A percentile compares a stretch with the other conserved stretches of the same genome.
Conservation (phyloP, 2,113 vertebrate genomes). For the Stictonetta naevosa region DNA sequence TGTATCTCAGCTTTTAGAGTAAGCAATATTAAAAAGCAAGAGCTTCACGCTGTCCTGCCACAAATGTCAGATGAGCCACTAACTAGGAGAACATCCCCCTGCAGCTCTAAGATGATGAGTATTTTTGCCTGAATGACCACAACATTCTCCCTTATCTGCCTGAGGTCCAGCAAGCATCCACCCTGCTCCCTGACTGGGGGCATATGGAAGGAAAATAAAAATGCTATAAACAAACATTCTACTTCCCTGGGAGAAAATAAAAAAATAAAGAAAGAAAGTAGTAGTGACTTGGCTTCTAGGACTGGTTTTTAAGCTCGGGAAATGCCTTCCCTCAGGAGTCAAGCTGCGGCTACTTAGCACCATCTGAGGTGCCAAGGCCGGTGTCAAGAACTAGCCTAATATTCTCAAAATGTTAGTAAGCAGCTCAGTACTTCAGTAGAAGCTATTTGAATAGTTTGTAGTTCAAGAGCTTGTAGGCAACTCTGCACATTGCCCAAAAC, state of each 20-base stretch:
- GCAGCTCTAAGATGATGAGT: neutral
- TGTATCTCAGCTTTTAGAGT: neutral
- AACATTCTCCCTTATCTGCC: neutral
- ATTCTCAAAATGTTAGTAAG: neutral
- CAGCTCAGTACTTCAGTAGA: neutral
- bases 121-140: neutral
- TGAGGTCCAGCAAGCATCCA: neutral
- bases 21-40: neutral
- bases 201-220: neutral
- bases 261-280: neutral
- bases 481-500: conserved; percentile 38
- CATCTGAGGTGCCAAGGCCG: neutral
- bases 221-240: neutral
- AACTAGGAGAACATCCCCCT: neutral
- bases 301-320: neutral
- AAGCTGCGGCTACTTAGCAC: neutral
- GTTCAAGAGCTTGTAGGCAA: conserved; percentile 10
- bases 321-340: neutral
- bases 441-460: neutral
- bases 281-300: neutral
- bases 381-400: neutral
- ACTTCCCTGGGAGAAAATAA: neutral
- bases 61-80: neutral
- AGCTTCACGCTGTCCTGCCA: neutral
- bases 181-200: no score